Conservation (phyloP, 2,113 vertebrate species). For the Oryctolagus cuniculus region DNA sequence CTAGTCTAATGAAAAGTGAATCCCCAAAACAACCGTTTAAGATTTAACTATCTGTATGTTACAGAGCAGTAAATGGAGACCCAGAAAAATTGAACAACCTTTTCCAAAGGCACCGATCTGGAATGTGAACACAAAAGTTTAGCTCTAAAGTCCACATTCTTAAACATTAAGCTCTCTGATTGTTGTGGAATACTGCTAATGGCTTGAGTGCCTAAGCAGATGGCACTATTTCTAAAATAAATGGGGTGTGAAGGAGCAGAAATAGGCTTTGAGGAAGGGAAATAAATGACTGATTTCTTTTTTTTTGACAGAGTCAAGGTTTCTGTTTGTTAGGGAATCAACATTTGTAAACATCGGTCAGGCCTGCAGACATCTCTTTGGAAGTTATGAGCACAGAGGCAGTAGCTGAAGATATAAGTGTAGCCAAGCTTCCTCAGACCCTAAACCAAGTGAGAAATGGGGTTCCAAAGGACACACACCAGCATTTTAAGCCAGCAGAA, state of each 20-base stretch:
- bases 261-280: background rate
- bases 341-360: background rate
- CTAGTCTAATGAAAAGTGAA: conserved; percentile 11
- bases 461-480: background rate
- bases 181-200: background rate
- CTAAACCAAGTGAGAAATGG: background rate
- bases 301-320: background rate
- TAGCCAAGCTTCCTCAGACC: background rate
- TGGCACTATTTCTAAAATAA: background rate
- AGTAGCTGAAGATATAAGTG: background rate
- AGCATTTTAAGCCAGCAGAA: background rate
- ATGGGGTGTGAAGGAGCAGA: background rate
- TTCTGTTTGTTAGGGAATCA: background rate
- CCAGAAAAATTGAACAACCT: background rate
- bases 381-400: background rate
- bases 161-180: background rate
- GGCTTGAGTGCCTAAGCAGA: background rate
- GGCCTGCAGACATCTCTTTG: background rate
- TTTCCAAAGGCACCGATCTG: background rate
- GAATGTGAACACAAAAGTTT: background rate
- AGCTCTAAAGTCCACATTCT: background rate
- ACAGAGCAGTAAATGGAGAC: background rate
- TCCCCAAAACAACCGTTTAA: background rate
- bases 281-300: background rate
- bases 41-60: background rate